Evolutionary conservation across 1,140 invertebrate species (phyloP).

Genomic region (Solenopsis fugax): DNA sequence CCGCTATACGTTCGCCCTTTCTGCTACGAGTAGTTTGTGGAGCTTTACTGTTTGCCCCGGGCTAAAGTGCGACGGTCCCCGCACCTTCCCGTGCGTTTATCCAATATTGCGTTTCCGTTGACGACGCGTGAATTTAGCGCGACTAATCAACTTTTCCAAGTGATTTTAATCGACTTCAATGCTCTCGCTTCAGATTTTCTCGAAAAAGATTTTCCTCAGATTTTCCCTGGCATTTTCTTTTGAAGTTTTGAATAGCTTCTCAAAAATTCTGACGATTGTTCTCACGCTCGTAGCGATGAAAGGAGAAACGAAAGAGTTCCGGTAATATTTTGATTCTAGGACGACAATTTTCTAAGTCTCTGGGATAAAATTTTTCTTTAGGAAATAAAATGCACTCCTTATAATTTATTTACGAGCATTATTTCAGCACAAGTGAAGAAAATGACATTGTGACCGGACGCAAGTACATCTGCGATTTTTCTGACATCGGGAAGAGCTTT

Average conservation of each 20-base stretch:
- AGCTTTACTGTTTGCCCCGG: constrained; percentile 45
- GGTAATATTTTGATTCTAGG: not conserved
- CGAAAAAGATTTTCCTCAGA: not conserved
- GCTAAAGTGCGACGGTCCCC: constrained; percentile 31
- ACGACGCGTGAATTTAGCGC: constrained; percentile 23
- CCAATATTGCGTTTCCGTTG: constrained; percentile 47
- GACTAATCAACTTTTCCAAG: constrained; percentile 42
- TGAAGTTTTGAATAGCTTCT: not conserved
- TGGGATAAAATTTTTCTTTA: not conserved
- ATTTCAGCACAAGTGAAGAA: not conserved
- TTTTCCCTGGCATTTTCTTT: not conserved
- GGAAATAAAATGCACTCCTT: not conserved
- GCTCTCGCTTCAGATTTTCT: not conserved
- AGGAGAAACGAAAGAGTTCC: not conserved
- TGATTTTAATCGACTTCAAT: constrained; percentile 6
- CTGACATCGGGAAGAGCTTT: not conserved
- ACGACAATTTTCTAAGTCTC: not conserved
- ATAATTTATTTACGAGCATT: not conserved
- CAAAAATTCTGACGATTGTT: not conserved
- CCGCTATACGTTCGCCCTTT: not conserved
- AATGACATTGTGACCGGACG: not conserved
- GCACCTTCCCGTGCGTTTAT: constrained; percentile 17
- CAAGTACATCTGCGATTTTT: not conserved
- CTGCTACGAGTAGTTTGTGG: constrained; percentile 30
- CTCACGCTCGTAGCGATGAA: not conserved